Percentiles rank a stretch among this genome's conserved stretches.
Evolutionary conservation across 2,888 invertebrate genomes (phyloP).

Genomic region (Iphiclides podalirius): DNA sequence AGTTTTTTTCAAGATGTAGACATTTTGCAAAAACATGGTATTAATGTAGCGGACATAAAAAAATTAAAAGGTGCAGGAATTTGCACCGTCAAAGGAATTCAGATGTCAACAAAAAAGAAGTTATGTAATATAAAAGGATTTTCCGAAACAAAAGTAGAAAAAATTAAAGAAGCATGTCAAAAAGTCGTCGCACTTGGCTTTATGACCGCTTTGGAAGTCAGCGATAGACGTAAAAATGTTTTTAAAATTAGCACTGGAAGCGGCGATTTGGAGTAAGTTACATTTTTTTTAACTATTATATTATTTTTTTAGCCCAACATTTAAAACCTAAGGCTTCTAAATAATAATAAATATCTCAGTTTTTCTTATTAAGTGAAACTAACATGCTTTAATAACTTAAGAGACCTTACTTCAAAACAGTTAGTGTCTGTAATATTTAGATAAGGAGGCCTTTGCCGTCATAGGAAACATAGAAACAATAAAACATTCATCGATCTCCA

Average conservation of each 20-base stretch:
- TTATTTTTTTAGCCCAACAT: background rate
- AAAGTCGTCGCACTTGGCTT: constrained; percentile 84
- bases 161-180: constrained; percentile 88
- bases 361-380: too few relatives aligned
- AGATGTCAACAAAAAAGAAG: constrained; percentile 88
- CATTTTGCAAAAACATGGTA: constrained; percentile 80
- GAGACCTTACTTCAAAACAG: too few relatives aligned
- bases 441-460: too few relatives aligned
- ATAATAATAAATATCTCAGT: too few relatives aligned
- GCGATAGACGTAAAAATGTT: constrained; percentile 84
- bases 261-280: constrained; percentile 84
- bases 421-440: too few relatives aligned
- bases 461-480: too few relatives aligned
- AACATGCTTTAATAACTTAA: too few relatives aligned
- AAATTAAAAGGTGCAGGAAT: constrained; percentile 88
- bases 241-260: constrained; percentile 86
- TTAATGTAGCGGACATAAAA: constrained; percentile 87
- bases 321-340: background rate
- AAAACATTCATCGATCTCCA: too few relatives aligned
- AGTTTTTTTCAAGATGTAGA: constrained; percentile 88
- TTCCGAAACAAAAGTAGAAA: constrained; percentile 87
- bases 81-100: constrained; percentile 89
- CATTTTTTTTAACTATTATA: too few relatives aligned
- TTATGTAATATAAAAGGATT: constrained; percentile 87
- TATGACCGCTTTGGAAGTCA: constrained; percentile 87